Evolutionary conservation across 1,140 invertebrate genomes (phyloP).

Genomic region (Lasioglossum baleicum): DNA sequence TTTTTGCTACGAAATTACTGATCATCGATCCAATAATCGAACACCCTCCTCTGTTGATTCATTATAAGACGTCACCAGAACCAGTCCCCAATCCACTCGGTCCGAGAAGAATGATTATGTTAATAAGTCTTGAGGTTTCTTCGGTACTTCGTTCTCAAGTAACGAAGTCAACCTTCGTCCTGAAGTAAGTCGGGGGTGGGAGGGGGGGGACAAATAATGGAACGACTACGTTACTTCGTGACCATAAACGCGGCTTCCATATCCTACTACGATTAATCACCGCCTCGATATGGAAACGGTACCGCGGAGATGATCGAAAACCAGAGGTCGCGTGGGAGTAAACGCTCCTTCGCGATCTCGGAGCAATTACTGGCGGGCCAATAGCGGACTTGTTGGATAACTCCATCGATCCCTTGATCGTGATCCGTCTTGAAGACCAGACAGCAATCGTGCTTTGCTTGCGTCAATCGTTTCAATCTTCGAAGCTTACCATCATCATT

Average conservation of each 20-base stretch:
- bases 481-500: no score
- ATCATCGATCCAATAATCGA: neutral
- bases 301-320: neutral
- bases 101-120: no score
- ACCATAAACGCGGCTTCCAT: conserved; percentile 1
- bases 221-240: neutral
- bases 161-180: no score
- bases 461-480: neutral
- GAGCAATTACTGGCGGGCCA: neutral
- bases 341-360: neutral
- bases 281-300: neutral
- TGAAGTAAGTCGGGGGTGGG: no score
- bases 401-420: neutral
- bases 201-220: neutral
- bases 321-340: neutral
- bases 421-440: neutral
- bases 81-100: no score
- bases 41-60: no score
- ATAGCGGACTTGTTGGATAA: neutral
- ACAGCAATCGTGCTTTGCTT: neutral
- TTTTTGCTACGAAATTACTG: no score
- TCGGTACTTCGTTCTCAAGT: no score
- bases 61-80: no score
- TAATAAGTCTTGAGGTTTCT: no score
- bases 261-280: neutral